Base-by-base conservation (phyloP, 2,888 invertebrate species). In the Watsonalla cultraria region DNA sequence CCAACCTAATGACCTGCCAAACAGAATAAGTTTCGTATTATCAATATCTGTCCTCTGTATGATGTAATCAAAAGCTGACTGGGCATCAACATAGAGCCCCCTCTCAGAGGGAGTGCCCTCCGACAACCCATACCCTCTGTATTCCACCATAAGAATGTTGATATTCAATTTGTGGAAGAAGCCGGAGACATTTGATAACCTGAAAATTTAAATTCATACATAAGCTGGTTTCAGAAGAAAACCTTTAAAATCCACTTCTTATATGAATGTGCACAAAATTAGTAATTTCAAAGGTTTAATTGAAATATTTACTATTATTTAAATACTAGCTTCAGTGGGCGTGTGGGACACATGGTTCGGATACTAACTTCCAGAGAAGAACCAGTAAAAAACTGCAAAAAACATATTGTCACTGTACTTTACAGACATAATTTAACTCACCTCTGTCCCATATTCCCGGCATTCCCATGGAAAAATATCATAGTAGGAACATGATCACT, bases 371-470 rank as follows among this genome's bases (percentile, higher is more conserved):
- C 24, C 24, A 24, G 24, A 24, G 1, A 24, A 24, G 24, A 24
- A 24, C 24, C 24, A 24, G 4, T 24, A 1, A 24, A n/a, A 24
- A 24, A 24, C 24, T 24, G 24, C 24, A 24, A 2, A 24, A 24
- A 24, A 24, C 24, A 24, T 24, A 4, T 24, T 24, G 24, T 24
- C n/a, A n/a, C 24, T 24, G 37, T 6, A 33, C 15, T 9, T 35
- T 54, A 50, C n/a, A 52, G 52, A 13, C 51, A 24, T 15, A 50
- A 39, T 9, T 45, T 8, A 5, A 58, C 69, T 68, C 60, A 94
- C 94, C 96, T 94, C 78, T 98, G 98, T 0, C 98, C 98, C 93
- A 98, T 97, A 80, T 98, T 99, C 11, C 98, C 98, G 52, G 98
- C 98, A 93, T 98, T 99, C 6, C 98, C 98, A 91, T 99, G 98